A percentile compares a stretch with the other conserved stretches of the same genome.
Conservation (phyloP, 1,140 invertebrate genomes). For the Drosophila lacertosa region DNA sequence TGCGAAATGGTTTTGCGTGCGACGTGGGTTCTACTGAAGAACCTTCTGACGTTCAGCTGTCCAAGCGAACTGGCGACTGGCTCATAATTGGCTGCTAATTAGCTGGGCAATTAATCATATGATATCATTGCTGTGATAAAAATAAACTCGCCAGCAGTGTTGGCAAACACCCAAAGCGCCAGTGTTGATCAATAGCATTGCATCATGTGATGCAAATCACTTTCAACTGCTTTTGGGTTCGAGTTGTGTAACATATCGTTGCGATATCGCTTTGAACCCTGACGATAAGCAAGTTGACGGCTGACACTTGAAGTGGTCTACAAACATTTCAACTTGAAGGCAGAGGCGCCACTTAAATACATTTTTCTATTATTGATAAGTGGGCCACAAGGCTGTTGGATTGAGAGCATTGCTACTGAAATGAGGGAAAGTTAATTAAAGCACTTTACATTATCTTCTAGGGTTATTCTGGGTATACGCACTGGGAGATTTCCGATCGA, state of each 20-base stretch:
- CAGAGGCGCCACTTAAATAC: constrained; percentile 1
- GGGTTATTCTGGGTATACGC: too few relatives aligned
- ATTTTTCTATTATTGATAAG: background rate
- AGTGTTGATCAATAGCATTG: background rate
- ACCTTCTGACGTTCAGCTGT: constrained; percentile 8
- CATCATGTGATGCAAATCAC: constrained; percentile 40
- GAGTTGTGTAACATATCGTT: constrained; percentile 36
- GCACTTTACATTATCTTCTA: too few relatives aligned
- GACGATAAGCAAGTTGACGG: constrained; percentile 35
- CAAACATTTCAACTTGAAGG: constrained; percentile 42
- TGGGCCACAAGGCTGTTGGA: background rate
- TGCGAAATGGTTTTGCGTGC: constrained; percentile 34
- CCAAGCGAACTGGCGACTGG: constrained; percentile 2
- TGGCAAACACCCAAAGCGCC: constrained; percentile 14
- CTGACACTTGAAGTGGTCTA: constrained; percentile 53
- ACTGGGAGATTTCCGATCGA: too few relatives aligned
- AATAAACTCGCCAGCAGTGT: constrained; percentile 10
- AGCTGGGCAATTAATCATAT: constrained; percentile 59
- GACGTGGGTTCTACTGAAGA: constrained; percentile 23
- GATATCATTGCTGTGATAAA: constrained; percentile 51
- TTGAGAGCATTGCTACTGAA: background rate
- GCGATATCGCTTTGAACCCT: constrained; percentile 30
- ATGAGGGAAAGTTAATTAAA: background rate
- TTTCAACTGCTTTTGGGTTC: background rate
- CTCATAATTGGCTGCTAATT: constrained; percentile 36